Evolutionary conservation across 2,113 vertebrate species (phyloP), one percentile per base, ranked within the genome.

Genomic region (Pimephales promelas): DNA sequence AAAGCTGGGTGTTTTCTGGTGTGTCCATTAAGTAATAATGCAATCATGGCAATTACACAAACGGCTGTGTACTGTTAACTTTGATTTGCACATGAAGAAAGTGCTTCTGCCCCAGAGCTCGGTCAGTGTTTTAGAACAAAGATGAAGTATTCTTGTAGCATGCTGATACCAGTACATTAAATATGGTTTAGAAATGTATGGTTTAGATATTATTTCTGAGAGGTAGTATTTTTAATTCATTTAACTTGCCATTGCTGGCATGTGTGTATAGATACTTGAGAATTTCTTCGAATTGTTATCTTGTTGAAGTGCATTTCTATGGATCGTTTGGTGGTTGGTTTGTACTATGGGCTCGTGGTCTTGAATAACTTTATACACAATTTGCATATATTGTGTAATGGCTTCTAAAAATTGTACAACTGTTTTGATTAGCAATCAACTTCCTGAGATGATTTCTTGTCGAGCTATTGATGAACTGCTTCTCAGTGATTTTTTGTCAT

Each of bases 381-480:
- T 95, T 91, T 94, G 93, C 93, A 93, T 93, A 90, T 91, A 91
- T 95, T 94, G 95, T 97, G 94, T 95, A 79, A 93, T 92, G 89
- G 91, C 90, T 92, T 92, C 90, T 94, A 93, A 84, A 86, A 89
- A 92, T 90, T 92, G 92, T 93, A 92, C 89, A 92, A 88, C 85
- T 88, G 86, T 86, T 83, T 84, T 87, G 79, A 87, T 86, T 87
- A 95, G 93, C 92, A 93, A 90, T 90, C 90, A 90, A 94, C 88
- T 88, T 89, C 94, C 92, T 92, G 88, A 86, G 93, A 91, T 91
- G 92, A 89, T 91, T 88, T 91, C 87, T 92, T 94, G 90, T 91
- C 91, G 92, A 93, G 92, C 92, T 94, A 91, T 90, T 94, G 94
- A 95, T 70, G 20, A 92, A 76, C 90, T 92, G 90, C 87, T 95